phyloP scores from a whole-genome alignment of 2,113 vertebrate species.

The Thryonomys swinderianus region DNA sequence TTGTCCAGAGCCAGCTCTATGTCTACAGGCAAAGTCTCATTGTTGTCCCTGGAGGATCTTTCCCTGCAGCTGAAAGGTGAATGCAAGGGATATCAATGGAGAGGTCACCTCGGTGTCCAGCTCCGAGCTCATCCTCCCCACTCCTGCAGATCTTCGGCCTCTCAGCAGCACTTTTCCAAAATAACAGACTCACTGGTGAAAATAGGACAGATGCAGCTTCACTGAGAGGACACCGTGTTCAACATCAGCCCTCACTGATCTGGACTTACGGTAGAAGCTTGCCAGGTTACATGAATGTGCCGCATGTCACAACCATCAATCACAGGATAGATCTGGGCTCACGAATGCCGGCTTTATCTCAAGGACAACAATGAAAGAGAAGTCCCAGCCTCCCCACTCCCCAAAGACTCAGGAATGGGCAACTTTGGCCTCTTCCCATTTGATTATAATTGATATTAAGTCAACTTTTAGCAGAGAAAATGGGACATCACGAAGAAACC shows the following conservation, averaged over 20 bases:
- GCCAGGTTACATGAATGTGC: background rate
- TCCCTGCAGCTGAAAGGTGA: background rate
- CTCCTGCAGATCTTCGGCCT: background rate
- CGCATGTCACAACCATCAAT: conserved; percentile 1
- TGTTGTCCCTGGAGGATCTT: background rate
- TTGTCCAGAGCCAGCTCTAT: background rate
- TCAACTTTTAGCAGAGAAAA: conserved; percentile 52
- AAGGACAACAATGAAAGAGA: background rate
- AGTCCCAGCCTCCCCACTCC: background rate
- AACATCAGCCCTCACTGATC: background rate
- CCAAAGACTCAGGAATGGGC: conserved; percentile 25
- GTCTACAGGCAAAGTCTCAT: background rate
- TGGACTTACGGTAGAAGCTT: background rate
- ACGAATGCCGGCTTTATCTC: background rate
- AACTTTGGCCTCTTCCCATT: conserved; percentile 32
- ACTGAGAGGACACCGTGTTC: background rate
- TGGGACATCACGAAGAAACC: conserved; percentile 29
- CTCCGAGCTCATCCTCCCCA: background rate
- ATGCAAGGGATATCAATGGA: background rate
- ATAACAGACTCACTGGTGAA: background rate
- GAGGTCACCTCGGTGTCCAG: too few species aligned
- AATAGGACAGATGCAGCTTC: background rate
- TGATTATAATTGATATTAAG: conserved; percentile 71
- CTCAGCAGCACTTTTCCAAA: background rate
- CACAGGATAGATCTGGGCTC: background rate